Evolutionary conservation across 2,888 invertebrate genomes (phyloP).

Genomic region (Xestoiulus laeticollis): DNA sequence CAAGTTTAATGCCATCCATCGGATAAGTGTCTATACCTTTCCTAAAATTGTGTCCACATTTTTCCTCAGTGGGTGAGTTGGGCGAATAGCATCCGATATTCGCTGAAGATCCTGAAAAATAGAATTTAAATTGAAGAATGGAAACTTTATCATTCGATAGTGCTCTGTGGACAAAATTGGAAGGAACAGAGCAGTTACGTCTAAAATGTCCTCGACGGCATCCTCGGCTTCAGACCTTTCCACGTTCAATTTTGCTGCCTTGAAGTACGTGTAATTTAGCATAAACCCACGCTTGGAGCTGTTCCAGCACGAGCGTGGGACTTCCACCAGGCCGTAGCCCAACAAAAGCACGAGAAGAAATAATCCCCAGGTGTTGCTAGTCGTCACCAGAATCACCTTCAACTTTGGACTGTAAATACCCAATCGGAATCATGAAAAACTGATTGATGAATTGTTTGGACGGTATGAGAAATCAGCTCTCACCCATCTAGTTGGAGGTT

Average conservation of each 20-base stretch:
- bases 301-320: constrained; percentile 88
- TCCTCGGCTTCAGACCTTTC: constrained; percentile 98
- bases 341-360: constrained; percentile 91
- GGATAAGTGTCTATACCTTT: constrained; percentile 70
- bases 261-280: constrained; percentile 88
- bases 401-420: constrained; percentile 74
- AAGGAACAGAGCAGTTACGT: constrained; percentile 70
- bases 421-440: not conserved
- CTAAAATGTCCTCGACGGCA: constrained; percentile 91
- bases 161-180: not conserved
- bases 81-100: constrained; percentile 78
- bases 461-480: constrained; percentile 55
- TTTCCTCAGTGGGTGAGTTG: constrained; percentile 70
- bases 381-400: constrained; percentile 96
- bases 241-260: constrained; percentile 89
- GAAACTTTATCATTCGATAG: not conserved
- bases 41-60: constrained; percentile 89
- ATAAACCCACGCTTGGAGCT: constrained; percentile 85
- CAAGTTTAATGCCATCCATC: not conserved
- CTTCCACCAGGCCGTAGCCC: constrained; percentile 94
- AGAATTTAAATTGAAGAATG: not conserved
- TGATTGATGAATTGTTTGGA: not conserved
- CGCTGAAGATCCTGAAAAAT: constrained; percentile 80
- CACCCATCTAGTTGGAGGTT: constrained; percentile 88
- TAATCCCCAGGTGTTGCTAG: constrained; percentile 99